Conservation (phyloP, 2,113 vertebrate genomes). For the Pontoporia blainvillei region DNA sequence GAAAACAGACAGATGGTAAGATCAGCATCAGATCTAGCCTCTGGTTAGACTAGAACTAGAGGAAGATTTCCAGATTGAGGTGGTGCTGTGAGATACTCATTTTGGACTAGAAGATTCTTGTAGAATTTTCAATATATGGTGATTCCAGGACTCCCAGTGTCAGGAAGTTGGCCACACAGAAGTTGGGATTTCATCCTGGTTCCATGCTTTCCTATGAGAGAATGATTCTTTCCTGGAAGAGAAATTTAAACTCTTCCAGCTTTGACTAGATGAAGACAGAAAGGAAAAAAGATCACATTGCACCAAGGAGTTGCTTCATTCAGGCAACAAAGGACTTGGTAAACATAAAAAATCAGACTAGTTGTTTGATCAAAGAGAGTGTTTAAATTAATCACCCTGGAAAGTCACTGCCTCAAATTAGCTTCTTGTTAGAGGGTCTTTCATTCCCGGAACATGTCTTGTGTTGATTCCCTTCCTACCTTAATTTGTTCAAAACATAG, state of each 20-base stretch:
- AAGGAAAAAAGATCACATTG: not conserved
- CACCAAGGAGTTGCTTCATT: not conserved
- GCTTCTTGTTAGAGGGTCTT: not conserved
- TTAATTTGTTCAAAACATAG: not conserved
- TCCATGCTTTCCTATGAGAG: not conserved
- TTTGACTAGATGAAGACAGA: not conserved
- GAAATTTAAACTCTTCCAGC: not conserved
- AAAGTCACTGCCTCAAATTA: not conserved
- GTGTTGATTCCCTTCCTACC: not conserved
- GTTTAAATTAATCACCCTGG: constrained; percentile 5
- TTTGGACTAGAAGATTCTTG: not conserved
- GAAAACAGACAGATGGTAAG: not conserved
- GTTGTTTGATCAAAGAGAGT: not conserved
- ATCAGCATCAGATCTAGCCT: not conserved
- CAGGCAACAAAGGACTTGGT: not conserved
- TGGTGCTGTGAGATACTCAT: not conserved
- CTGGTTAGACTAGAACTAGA: not conserved
- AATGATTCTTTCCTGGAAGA: not conserved
- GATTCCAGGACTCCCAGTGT: not conserved
- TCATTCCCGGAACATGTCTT: not conserved
- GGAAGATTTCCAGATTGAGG: not conserved
- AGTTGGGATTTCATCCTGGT: not conserved
- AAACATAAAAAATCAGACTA: not conserved
- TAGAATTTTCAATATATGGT: not conserved
- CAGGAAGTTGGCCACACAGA: not conserved